Percentiles rank a stretch among this genome's conserved stretches.
Conservation (phyloP, 2,113 vertebrate species). For the Nicator chloris region DNA sequence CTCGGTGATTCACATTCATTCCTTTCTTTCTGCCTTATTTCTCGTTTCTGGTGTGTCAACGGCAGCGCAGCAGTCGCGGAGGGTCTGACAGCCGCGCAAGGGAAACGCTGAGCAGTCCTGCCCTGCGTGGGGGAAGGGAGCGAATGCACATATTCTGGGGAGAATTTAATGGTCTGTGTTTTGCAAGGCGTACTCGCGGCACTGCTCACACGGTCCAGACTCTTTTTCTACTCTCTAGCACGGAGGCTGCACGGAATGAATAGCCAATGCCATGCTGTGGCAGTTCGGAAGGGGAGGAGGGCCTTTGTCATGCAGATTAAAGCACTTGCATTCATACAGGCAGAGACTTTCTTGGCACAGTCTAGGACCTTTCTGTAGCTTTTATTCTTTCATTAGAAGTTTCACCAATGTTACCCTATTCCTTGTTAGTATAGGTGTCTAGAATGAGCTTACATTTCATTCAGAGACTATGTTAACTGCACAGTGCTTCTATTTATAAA, state of each 20-base stretch:
- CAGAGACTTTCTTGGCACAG: background rate
- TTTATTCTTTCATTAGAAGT: background rate
- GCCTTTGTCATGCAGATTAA: slow-evolving; percentile 28
- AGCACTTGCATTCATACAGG: background rate
- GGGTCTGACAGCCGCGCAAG: background rate
- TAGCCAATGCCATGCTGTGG: background rate
- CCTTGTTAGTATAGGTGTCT: background rate
- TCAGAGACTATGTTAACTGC: background rate
- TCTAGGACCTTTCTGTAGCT: background rate
- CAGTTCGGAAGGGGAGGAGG: background rate
- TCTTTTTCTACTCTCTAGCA: background rate
- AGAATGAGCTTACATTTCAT: background rate
- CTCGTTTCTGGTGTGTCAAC: background rate
- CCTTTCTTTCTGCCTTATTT: background rate
- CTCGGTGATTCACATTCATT: background rate
- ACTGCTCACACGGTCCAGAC: background rate
- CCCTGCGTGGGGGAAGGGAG: background rate
- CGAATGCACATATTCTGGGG: background rate
- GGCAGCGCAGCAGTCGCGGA: background rate
- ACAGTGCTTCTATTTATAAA: background rate
- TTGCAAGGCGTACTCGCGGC: fast-evolving
- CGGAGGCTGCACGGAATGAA: background rate
- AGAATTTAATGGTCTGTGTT: background rate
- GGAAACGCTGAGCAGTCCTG: background rate
- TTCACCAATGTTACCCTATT: background rate